Percentiles rank a stretch among this genome's conserved stretches.
phyloP scores from a whole-genome alignment of 2,113 vertebrate genomes.

The Porphyrio hochstetteri region DNA sequence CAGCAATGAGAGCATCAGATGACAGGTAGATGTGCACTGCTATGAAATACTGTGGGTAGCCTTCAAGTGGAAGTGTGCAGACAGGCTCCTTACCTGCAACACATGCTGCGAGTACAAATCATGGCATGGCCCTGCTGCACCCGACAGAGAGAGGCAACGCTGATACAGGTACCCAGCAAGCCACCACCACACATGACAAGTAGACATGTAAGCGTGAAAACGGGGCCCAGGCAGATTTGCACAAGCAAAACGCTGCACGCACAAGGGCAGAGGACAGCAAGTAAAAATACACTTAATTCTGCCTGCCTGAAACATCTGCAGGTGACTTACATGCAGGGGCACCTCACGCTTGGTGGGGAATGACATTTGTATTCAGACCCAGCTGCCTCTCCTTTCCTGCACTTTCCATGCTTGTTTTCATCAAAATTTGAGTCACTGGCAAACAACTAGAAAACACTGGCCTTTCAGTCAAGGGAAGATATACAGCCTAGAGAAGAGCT shows the following conservation, averaged over 20 bases:
- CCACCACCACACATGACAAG: background rate
- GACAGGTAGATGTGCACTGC: background rate
- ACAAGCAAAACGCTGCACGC: background rate
- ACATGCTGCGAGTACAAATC: background rate
- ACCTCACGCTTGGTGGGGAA: fast-evolving
- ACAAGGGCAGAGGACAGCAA: background rate
- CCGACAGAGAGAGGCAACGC: fast-evolving
- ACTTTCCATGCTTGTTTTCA: background rate
- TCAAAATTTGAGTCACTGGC: background rate
- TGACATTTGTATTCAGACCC: background rate
- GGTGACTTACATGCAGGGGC: background rate
- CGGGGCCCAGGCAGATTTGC: background rate
- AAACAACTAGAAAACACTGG: background rate
- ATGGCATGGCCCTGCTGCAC: background rate
- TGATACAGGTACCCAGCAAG: background rate
- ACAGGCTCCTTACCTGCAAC: background rate
- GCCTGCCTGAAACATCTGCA: background rate
- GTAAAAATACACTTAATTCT: background rate
- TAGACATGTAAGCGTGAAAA: fast-evolving
- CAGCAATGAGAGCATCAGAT: background rate
- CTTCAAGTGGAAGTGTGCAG: background rate
- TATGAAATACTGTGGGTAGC: background rate
- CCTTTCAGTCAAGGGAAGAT: background rate
- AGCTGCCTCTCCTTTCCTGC: background rate
- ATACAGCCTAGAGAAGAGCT: background rate